Percentiles rank a stretch among this genome's conserved stretches.
Conservation (phyloP, 2,888 invertebrate genomes). For the Sarcophaga caerulescens region DNA sequence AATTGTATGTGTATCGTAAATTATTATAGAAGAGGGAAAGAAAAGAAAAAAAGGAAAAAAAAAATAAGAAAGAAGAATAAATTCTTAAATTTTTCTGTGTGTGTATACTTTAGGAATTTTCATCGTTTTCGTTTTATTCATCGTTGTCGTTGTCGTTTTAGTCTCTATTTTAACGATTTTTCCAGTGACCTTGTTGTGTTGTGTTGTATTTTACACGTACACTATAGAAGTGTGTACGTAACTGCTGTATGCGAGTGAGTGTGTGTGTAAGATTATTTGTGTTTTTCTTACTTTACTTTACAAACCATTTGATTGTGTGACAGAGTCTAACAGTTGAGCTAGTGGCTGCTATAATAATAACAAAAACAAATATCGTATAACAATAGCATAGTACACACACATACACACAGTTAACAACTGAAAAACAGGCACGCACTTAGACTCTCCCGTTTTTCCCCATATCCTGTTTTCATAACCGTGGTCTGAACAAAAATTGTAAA, state of each 20-base stretch:
- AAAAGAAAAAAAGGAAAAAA: conserved; percentile 55
- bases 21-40: not conserved
- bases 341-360: conserved; percentile 27
- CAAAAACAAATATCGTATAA: conserved; percentile 16
- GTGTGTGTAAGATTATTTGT: not conserved
- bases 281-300: not conserved
- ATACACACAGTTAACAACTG: not conserved
- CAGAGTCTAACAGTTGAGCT: conserved; percentile 15
- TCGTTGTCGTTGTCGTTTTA: not conserved
- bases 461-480: too few relatives aligned
- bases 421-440: not conserved
- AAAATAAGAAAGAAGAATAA: conserved; percentile 25
- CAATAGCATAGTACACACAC: conserved; percentile 1
- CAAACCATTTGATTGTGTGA: not conserved
- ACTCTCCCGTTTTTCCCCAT: too few relatives aligned
- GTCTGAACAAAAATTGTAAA: too few relatives aligned
- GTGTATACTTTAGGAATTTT: conserved; percentile 72
- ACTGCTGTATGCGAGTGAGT: not conserved
- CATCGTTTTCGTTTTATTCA: conserved; percentile 43
- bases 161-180: conserved; percentile 79
- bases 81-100: conserved; percentile 69
- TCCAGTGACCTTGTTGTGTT: conserved; percentile 82
- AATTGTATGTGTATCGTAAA: conserved; percentile 27
- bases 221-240: not conserved
- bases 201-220: conserved; percentile 46